Evolutionary conservation across 2,888 invertebrate genomes (phyloP).

Genomic region (Drosophila fulvimacula): DNA sequence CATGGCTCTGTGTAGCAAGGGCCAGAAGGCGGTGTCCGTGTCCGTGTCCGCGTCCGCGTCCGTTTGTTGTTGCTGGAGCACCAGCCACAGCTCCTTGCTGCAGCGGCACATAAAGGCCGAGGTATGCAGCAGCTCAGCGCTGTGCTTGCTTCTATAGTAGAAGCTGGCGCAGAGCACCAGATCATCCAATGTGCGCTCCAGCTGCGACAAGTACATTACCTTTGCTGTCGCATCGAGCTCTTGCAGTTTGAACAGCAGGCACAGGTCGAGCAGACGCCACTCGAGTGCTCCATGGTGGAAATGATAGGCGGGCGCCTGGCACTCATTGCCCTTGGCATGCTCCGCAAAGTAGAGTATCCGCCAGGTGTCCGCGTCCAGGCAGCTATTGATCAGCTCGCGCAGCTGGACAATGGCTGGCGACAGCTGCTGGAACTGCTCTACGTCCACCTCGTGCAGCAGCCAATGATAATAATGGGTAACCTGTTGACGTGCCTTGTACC

Average conservation of each 20-base stretch:
- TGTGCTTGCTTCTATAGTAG: slow-evolving; percentile 81
- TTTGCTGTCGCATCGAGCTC: neutral
- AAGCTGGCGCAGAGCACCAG: slow-evolving; percentile 71
- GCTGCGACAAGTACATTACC: slow-evolving; percentile 51
- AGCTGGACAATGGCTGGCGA: slow-evolving; percentile 56
- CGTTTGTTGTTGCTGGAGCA: slow-evolving; percentile 84
- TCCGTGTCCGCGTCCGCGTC: neutral
- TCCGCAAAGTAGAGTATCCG: slow-evolving; percentile 80
- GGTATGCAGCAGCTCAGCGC: slow-evolving; percentile 84
- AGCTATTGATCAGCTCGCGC: slow-evolving; percentile 71
- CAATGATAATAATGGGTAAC: slow-evolving; percentile 79
- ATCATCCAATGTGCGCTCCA: slow-evolving; percentile 72
- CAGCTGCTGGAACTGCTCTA: slow-evolving; percentile 46
- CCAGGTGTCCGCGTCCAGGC: slow-evolving; percentile 68
- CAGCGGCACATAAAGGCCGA: slow-evolving; percentile 87
- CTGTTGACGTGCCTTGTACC: slow-evolving; percentile 72
- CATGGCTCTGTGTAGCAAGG: slow-evolving; percentile 83
- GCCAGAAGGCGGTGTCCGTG: slow-evolving; percentile 84
- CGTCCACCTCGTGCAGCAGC: slow-evolving; percentile 58
- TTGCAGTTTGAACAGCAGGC: slow-evolving; percentile 57
- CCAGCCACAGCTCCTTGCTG: slow-evolving; percentile 87
- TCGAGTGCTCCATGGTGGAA: slow-evolving; percentile 83
- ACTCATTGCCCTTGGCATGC: slow-evolving; percentile 81
- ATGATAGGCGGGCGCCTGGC: slow-evolving; percentile 82
- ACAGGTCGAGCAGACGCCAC: slow-evolving; percentile 83